These are phyloP conservation scores for Limnephilus auricula DNA, from an alignment of 2,888 invertebrate species.

Conservation along the genomic window DNA sequence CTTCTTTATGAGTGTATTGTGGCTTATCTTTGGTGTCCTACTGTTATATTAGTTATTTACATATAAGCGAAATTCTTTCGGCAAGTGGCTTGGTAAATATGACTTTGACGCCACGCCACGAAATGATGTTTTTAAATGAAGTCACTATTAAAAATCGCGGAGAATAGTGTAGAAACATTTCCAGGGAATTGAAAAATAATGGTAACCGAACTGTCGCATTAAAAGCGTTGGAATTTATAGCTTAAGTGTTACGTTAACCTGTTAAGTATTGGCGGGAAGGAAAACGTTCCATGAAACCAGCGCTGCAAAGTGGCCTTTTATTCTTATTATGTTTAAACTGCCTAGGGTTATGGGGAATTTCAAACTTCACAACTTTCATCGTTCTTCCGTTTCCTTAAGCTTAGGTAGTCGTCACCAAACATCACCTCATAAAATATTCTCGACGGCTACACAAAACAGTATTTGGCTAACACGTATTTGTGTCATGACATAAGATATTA, in stretches of 20 bases:
- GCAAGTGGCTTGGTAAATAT: not conserved
- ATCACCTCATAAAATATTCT: not conserved
- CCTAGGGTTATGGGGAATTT: not conserved
- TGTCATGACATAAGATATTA: not conserved
- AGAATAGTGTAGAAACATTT: not conserved
- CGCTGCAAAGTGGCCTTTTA: not conserved
- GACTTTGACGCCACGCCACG: too few relatives aligned
- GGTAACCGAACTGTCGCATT: not conserved
- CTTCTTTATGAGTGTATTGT: too few relatives aligned
- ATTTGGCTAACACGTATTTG: not conserved
- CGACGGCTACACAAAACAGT: not conserved
- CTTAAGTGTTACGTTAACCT: not conserved
- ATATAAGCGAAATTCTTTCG: not conserved
- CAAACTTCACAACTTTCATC: not conserved
- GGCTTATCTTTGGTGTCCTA: not conserved
- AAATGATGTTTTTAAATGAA: not conserved
- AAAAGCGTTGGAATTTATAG: not conserved
- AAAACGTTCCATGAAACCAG: not conserved
- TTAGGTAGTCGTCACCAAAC: not conserved
- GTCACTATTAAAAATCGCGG: not conserved
- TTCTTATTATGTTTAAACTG: not conserved
- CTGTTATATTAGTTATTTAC: too few relatives aligned
- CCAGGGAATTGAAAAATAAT: not conserved
- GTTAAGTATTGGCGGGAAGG: not conserved
- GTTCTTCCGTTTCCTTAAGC: not conserved